Evolutionary conservation across 2,888 invertebrate genomes (phyloP), one percentile per base, ranked within the genome.

Genomic region (Synanthedon vespiformis): DNA sequence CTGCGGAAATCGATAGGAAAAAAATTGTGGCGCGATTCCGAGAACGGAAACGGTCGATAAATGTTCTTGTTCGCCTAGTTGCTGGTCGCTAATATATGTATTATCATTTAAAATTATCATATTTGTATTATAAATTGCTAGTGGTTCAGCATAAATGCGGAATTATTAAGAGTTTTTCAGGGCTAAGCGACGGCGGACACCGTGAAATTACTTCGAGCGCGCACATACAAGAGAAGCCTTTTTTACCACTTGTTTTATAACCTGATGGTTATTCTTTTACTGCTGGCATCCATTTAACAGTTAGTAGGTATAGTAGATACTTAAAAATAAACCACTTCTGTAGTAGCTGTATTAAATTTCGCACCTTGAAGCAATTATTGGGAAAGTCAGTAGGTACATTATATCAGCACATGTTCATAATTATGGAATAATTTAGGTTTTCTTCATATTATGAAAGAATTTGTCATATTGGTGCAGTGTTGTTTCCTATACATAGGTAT

Each of bases 11-110:
- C 68, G 72, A 77, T 77, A 74, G 60, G 63, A 70, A 70, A 71
- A 75, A 67, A 52, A 58, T 34, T 34, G 34, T 34, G 54, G 57
- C 57, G 62, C 69, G 67, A 69, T 78, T 76, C 67, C 58, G 51
- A 57, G 71, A 77, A 74, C 76, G 79, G 81, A 81, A 81, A 74
- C 74, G 67, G 56, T 64, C 74, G 79, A 78, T 83, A 80, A 82
- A 80, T 72, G 73, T 59, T 72, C 68, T 62, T 65, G 64, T 72
- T 72, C 63, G 68, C 65, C 52, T 62, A 63, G 66, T 60, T 62
- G 58, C 61, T 52, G 56, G 60, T 57, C 54, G 61, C 60, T 70
- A 70, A 70, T 70, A 71, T 68, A 74, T 73, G 76, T 74, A 77
- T 76, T 73, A 79, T 68, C 69, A 71, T 70, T 73, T 65, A 57